Conservation (phyloP, 2,888 invertebrate species). For the Hyppa rectilinea region DNA sequence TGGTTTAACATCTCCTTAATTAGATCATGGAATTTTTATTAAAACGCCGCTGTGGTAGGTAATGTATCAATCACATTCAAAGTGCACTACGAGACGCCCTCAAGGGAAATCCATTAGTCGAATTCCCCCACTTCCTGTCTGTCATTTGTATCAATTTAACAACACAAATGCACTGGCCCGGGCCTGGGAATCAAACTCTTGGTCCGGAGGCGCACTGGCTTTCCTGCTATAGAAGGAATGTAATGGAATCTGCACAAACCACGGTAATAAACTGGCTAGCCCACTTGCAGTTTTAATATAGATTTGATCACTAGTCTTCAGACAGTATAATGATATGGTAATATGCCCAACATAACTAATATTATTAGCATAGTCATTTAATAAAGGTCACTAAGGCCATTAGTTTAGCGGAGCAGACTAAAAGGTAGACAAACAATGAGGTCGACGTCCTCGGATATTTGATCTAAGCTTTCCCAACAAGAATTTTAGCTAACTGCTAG, state of each 20-base stretch:
- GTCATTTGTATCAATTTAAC: slow-evolving; percentile 16
- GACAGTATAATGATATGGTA: slow-evolving; percentile 11
- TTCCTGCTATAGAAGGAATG: neutral
- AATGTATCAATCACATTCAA: neutral
- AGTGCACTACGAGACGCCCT: slow-evolving; percentile 18
- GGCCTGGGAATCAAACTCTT: neutral
- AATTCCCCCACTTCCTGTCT: slow-evolving; percentile 30
- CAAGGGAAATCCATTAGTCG: slow-evolving; percentile 3
- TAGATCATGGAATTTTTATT: neutral
- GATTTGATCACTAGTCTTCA: neutral
- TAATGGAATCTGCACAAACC: no score
- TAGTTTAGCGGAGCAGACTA: slow-evolving; percentile 7
- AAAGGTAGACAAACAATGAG: slow-evolving; percentile 39
- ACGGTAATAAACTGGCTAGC: no score
- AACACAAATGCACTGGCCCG: neutral
- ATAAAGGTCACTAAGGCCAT: slow-evolving; percentile 11
- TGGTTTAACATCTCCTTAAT: no score
- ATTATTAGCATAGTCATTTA: neutral
- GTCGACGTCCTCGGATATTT: slow-evolving; percentile 27
- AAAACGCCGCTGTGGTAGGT: neutral
- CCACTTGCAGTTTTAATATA: neutral
- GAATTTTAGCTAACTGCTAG: slow-evolving; percentile 31
- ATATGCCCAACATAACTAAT: neutral
- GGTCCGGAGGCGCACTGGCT: neutral
- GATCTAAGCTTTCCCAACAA: slow-evolving; percentile 39